phyloP scores from a whole-genome alignment of 2,113 vertebrate genomes.

The Anthoscopus minutus region DNA sequence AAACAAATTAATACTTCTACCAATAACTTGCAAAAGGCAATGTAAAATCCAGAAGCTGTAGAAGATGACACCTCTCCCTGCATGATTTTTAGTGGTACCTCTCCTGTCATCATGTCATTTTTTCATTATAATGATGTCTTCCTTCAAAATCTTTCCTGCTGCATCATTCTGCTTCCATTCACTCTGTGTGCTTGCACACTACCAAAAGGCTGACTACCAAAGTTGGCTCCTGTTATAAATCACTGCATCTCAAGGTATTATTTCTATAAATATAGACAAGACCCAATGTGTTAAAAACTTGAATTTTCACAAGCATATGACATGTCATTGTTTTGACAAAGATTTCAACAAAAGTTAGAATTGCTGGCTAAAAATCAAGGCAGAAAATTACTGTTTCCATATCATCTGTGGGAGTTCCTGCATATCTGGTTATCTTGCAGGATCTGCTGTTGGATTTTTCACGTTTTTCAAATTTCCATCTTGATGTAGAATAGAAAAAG shows the following conservation, averaged over 20 bases:
- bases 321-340: neutral
- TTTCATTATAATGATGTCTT: neutral
- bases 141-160: neutral
- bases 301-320: neutral
- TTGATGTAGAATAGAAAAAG: neutral
- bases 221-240: neutral
- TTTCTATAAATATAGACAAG: neutral
- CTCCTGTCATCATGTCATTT: neutral
- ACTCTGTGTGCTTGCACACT: neutral
- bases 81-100: neutral
- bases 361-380: neutral
- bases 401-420: neutral
- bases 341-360: neutral
- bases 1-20: neutral
- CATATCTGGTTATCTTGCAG: neutral
- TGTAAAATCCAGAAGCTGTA: neutral
- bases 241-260: neutral
- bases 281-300: neutral
- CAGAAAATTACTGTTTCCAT: neutral
- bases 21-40: neutral
- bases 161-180: neutral
- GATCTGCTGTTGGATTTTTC: neutral
- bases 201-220: neutral
- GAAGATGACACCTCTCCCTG: neutral
- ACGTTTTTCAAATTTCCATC: neutral